Evolutionary conservation across 1,140 invertebrate species (phyloP).

Genomic region (Drosophila jambulina): DNA sequence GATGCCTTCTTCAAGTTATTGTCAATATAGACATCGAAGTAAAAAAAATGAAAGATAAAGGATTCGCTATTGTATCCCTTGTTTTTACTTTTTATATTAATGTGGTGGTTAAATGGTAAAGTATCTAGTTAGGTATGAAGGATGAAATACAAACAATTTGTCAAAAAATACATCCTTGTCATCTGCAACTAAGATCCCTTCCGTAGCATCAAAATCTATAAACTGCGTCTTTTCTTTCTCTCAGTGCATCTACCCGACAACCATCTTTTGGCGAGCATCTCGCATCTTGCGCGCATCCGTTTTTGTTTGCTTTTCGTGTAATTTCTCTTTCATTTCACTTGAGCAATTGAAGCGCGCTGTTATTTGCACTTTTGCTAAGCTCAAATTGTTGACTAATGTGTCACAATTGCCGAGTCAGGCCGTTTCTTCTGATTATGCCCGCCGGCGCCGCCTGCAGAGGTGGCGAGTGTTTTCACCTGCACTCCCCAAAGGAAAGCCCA

Average conservation of each 20-base stretch:
- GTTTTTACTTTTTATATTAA: background rate
- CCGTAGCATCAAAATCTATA: background rate
- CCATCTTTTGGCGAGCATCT: conserved; percentile 34
- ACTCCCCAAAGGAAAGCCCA: conserved; percentile 6
- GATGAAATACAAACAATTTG: background rate
- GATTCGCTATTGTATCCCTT: too few species aligned
- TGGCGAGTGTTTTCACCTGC: conserved; percentile 56
- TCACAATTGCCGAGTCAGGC: conserved; percentile 82
- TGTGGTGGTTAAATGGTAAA: background rate
- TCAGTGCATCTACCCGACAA: conserved; percentile 23
- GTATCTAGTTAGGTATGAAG: background rate
- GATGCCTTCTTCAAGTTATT: background rate
- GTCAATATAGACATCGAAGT: too few species aligned
- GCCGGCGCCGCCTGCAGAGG: conserved; percentile 5
- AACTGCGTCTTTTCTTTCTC: background rate
- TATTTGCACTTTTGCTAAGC: conserved; percentile 84
- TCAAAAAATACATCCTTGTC: background rate
- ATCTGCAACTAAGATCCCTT: background rate
- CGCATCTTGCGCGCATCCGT: conserved; percentile 68
- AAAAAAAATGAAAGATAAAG: too few species aligned
- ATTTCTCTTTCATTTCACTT: conserved; percentile 85
- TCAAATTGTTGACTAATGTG: conserved; percentile 85
- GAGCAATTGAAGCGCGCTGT: conserved; percentile 81
- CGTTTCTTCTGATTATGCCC: conserved; percentile 43
- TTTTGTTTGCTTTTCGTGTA: conserved; percentile 79